Percentiles rank a stretch among this genome's conserved stretches.
Evolutionary conservation across 2,113 vertebrate species (phyloP).

Genomic region (Corapipo altera): DNA sequence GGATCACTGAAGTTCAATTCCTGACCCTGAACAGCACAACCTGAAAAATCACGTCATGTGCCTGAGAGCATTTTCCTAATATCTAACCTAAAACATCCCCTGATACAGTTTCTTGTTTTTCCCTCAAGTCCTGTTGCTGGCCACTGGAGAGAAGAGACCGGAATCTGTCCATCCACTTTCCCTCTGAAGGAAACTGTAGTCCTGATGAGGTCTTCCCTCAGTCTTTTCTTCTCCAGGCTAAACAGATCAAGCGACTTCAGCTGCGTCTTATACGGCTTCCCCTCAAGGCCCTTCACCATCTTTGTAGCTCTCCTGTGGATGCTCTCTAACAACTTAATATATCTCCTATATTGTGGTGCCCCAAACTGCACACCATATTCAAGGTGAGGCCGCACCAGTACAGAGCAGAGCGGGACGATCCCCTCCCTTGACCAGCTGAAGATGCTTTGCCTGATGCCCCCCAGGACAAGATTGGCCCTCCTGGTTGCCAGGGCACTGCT

Average conservation of each 20-base stretch:
- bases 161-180: not conserved
- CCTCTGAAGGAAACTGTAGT: not conserved
- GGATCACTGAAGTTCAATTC: not conserved
- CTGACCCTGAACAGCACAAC: not conserved
- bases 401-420: not conserved
- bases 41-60: not conserved
- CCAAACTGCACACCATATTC: not conserved
- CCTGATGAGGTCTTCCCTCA: not conserved
- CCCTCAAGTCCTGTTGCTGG: not conserved
- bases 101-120: not conserved
- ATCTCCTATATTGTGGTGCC: accelerated
- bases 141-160: not conserved
- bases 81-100: not conserved
- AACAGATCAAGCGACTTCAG: not conserved
- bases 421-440: accelerated
- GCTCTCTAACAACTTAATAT: not conserved
- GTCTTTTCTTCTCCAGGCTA: not conserved
- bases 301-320: not conserved
- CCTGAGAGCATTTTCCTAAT: not conserved
- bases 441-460: accelerated
- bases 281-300: not conserved
- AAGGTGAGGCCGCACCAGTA: accelerated
- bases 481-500: not conserved
- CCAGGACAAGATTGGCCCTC: not conserved
- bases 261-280: accelerated